Conservation (phyloP, 1,140 invertebrate genomes). For the Drosophila grimshawi region DNA sequence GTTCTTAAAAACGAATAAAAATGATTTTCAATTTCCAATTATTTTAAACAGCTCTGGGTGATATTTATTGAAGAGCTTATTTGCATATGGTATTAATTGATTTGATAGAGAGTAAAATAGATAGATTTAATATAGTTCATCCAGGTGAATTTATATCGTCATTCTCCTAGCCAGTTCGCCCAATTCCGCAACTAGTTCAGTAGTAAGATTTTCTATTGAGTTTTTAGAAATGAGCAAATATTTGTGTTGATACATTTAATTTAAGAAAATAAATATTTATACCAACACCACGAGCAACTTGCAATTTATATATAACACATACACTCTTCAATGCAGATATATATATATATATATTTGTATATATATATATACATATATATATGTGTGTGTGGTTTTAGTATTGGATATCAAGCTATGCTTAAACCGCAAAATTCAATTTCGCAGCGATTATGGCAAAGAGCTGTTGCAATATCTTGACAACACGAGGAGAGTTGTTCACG, state of each 20-base stretch:
- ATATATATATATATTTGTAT: background rate
- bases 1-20: too few species aligned
- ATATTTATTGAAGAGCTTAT: too few species aligned
- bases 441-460: slow-evolving; percentile 31
- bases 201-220: background rate
- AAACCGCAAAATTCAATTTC: slow-evolving; percentile 68
- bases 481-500: slow-evolving; percentile 54
- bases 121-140: too few species aligned
- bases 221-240: slow-evolving; percentile 12
- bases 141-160: too few species aligned
- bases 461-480: slow-evolving; percentile 48
- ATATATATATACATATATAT: slow-evolving; percentile 1
- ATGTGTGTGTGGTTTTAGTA: slow-evolving; percentile 4
- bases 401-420: slow-evolving; percentile 33
- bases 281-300: background rate
- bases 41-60: too few species aligned
- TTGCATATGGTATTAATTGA: too few species aligned
- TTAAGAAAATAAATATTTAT: slow-evolving; percentile 18
- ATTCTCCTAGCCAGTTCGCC: too few species aligned
- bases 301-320: background rate
- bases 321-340: background rate
- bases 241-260: slow-evolving; percentile 12
- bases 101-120: too few species aligned
- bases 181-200: too few species aligned
- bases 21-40: too few species aligned